A percentile compares a stretch with the other conserved stretches of the same genome.
These are phyloP conservation scores for Uropsilus gracilis DNA, from an alignment of 2,113 vertebrate species.

Conservation along the genomic window DNA sequence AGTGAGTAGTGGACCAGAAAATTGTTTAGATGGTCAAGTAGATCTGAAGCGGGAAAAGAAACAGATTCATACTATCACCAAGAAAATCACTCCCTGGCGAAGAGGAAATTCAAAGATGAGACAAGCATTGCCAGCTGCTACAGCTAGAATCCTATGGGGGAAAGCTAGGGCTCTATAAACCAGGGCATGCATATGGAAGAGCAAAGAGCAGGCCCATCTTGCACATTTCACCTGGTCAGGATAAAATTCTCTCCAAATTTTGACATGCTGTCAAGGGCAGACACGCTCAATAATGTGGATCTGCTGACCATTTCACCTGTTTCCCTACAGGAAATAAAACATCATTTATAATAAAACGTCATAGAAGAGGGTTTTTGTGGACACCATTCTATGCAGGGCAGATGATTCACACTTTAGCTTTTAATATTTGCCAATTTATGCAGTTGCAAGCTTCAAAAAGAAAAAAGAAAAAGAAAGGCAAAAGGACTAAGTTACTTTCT, in stretches of 20 bases:
- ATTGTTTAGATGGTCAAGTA: background rate
- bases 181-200: background rate
- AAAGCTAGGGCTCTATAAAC: background rate
- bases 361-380: background rate
- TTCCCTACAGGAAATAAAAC: slow-evolving; percentile 5
- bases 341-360: slow-evolving; percentile 51
- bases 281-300: background rate
- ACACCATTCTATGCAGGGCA: background rate
- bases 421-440: background rate
- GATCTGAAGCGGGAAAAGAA: background rate
- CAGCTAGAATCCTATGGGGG: background rate
- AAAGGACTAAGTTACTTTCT: slow-evolving; percentile 1
- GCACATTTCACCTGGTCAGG: background rate
- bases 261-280: background rate
- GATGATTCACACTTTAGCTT: background rate
- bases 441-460: background rate
- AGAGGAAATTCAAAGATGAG: background rate
- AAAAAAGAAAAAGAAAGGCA: background rate
- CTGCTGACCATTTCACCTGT: background rate
- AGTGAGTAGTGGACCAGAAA: background rate
- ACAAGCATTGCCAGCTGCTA: background rate
- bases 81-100: background rate
- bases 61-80: background rate
- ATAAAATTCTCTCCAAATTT: background rate
- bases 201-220: background rate